Percentiles rank a stretch among this genome's conserved stretches.
Evolutionary conservation across 64 coral and sea anemone genomes (phyloP).

Genomic region (Pachyseris speciosa): DNA sequence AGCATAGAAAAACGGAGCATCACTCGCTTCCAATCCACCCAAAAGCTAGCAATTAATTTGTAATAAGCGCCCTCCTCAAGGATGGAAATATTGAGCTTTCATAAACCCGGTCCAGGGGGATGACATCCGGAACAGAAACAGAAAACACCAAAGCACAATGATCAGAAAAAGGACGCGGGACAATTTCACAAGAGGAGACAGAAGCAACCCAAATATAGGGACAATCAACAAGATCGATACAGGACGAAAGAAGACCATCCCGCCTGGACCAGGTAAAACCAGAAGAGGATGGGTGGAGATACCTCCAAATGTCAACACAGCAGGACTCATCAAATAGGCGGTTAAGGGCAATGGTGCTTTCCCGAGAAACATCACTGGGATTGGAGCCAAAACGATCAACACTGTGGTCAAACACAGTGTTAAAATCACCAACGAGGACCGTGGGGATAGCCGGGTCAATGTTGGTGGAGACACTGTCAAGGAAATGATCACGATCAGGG

Average conservation of each 20-base stretch:
- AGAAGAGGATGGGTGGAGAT: background rate
- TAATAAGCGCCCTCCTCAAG: slow-evolving; percentile 3
- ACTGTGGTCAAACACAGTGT: slow-evolving; percentile 29
- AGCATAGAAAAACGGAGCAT: slow-evolving; percentile 8
- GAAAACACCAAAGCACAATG: background rate
- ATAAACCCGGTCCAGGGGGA: background rate
- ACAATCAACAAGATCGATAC: slow-evolving; percentile 33
- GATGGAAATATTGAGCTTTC: slow-evolving; percentile 47
- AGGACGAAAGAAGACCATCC: background rate
- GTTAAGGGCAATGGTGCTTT: background rate
- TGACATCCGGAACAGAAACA: background rate
- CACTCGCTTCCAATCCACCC: slow-evolving; percentile 19
- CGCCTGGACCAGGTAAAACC: slow-evolving; percentile 29
- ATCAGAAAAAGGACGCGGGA: slow-evolving; percentile 19
- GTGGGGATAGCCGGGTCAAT: slow-evolving; percentile 4
- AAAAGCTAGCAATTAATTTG: background rate
- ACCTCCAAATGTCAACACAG: background rate
- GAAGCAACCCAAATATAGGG: background rate
- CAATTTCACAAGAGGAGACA: background rate
- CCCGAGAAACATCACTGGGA: background rate
- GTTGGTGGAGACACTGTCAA: background rate
- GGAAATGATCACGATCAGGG: background rate
- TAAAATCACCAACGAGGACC: slow-evolving; percentile 16
- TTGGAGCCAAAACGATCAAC: background rate
- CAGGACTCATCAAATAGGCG: background rate